These are phyloP conservation scores for Drosophila ohnishii DNA, from an alignment of 1,140 invertebrate species.

Conservation along the genomic window DNA sequence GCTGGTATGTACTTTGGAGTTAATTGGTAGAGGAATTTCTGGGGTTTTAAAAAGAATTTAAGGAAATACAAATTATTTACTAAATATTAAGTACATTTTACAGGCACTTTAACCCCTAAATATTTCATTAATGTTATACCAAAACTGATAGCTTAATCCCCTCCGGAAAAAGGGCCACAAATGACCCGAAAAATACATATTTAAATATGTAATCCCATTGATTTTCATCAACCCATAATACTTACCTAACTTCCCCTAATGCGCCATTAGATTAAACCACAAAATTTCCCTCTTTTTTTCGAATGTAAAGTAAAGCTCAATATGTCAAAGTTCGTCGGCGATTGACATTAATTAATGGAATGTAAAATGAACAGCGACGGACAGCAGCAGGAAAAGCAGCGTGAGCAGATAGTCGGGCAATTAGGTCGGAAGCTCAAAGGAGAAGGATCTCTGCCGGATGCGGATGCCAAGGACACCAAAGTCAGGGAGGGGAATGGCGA, in stretches of 20 bases:
- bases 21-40: slow-evolving; percentile 2
- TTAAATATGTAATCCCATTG: background rate
- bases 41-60: background rate
- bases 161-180: background rate
- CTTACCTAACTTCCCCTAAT: slow-evolving; percentile 4
- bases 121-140: no score
- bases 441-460: slow-evolving; percentile 15
- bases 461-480: slow-evolving; percentile 13
- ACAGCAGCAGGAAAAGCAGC: slow-evolving; percentile 63
- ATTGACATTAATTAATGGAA: slow-evolving; percentile 80
- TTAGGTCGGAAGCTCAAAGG: slow-evolving; percentile 57
- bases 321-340: slow-evolving; percentile 74
- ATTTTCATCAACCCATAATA: slow-evolving; percentile 2
- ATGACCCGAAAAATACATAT: background rate
- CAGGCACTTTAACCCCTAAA: background rate
- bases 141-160: background rate
- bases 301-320: slow-evolving; percentile 61
- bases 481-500: background rate
- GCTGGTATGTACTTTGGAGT: background rate
- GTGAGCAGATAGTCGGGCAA: slow-evolving; percentile 61
- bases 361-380: slow-evolving; percentile 71
- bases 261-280: slow-evolving; percentile 20
- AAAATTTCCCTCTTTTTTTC: slow-evolving; percentile 6
- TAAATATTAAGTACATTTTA: background rate
- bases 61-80: background rate